Base-by-base conservation (phyloP, 2,797 vertebrate genomes). In the Apodemus agrarius region DNA sequence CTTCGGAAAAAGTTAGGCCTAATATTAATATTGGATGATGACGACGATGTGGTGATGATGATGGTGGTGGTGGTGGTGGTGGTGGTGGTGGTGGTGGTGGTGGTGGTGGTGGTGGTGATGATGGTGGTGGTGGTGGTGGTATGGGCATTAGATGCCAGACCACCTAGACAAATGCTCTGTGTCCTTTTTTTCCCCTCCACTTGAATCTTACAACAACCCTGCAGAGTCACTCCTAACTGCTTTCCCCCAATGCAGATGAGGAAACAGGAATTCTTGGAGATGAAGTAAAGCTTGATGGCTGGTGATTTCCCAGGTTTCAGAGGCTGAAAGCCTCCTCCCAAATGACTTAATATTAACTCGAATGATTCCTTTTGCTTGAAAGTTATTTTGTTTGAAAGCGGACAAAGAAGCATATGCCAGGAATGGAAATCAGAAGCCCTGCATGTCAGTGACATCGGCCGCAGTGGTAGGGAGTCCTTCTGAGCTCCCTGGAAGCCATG, bases 371-470 rank as follows among this genome's bases (percentile, higher is more conserved):
- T 93, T 65, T 86, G 26, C 80, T 91, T 46, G 37, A 46, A 83
- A 78, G 46, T 57, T 78, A 78, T 80, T 93, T 19, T 49, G n/a
- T 74, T 83, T 22, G 61, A 89, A 80, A 34, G 69, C 12, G 87
- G 80, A 94, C 96, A 95, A 95, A 95, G n/a, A 46, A 24, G 24
- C 59, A 91, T 16, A 90, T 7, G 9, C 24, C 79, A 43, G 37
- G 85, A 61, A 87, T 81, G 88, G 76, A 87, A 92, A 69, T 31
- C 37, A 0, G 89, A 93, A 93, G 49, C 10, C 78, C 29, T 16
- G 17, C 46, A 52, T 43, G 34, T 90, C 88, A 49, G 74, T 67
- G 61, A 63, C 3, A 3, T 3, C 57, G 21, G 65, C 37, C 49
- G 54, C 6, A 34, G 24, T 31, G 75, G 43, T 17, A 12, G 89